These are phyloP conservation scores for Syngnathus floridae DNA, from an alignment of 2,113 vertebrate species.

Conservation along the genomic window DNA sequence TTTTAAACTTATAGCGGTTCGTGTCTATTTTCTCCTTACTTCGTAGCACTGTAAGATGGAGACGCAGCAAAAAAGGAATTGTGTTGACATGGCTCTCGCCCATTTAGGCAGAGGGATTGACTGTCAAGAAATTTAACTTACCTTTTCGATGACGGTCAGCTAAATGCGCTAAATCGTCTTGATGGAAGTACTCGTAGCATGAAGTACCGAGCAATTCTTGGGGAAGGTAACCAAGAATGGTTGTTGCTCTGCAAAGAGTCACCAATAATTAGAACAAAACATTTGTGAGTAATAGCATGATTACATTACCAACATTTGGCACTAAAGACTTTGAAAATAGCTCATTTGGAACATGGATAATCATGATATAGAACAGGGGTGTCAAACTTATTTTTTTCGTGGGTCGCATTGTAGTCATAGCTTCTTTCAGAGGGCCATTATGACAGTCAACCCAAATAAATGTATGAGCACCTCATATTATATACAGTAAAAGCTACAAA, in stretches of 20 bases:
- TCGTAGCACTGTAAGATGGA: slow-evolving; percentile 72
- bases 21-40: slow-evolving; percentile 88
- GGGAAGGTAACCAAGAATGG: slow-evolving; percentile 85
- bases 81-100: neutral
- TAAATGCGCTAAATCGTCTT: slow-evolving; percentile 83
- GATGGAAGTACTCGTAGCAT: slow-evolving; percentile 92
- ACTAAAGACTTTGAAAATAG: neutral
- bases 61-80: slow-evolving; percentile 7
- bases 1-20: slow-evolving; percentile 87
- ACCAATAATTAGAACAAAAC: neutral
- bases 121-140: slow-evolving; percentile 31
- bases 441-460: too few species aligned
- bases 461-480: too few species aligned
- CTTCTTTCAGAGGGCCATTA: too few species aligned
- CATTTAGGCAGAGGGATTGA: neutral
- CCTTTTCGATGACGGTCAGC: slow-evolving; percentile 88
- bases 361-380: too few species aligned
- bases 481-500: too few species aligned
- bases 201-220: slow-evolving; percentile 88
- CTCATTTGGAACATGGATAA: neutral
- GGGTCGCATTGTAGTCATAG: too few species aligned
- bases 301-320: neutral
- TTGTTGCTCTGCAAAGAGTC: slow-evolving; percentile 72
- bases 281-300: neutral
- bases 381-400: too few species aligned